Percentiles rank a stretch among this genome's conserved stretches.
Conservation (phyloP, 1,140 invertebrate genomes). For the Neodiprion fabricii region DNA sequence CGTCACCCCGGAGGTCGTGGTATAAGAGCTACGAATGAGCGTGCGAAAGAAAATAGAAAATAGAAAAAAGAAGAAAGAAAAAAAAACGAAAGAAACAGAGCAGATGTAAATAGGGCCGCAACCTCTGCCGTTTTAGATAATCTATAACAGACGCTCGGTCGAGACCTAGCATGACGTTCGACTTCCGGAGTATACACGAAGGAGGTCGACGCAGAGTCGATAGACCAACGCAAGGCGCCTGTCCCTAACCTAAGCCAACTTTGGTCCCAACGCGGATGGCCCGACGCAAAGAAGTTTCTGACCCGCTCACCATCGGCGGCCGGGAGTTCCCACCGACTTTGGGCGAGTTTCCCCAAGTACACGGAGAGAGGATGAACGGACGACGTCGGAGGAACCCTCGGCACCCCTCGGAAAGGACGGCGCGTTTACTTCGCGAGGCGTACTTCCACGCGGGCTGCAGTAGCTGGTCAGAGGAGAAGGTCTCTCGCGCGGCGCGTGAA, state of each 20-base stretch:
- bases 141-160: no score
- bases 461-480: no score
- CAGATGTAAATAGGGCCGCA: slow-evolving; percentile 31
- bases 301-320: slow-evolving; percentile 53
- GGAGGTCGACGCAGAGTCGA: no score
- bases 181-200: no score
- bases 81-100: slow-evolving; percentile 10
- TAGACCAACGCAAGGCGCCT: slow-evolving; percentile 23
- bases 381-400: not conserved
- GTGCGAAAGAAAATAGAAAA: slow-evolving; percentile 20
- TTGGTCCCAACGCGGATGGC: slow-evolving; percentile 24
- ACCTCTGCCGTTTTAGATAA: slow-evolving; percentile 19
- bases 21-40: no score
- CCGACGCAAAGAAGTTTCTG: slow-evolving; percentile 56
- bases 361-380: slow-evolving; percentile 35
- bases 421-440: not conserved
- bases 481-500: no score
- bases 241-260: slow-evolving; percentile 54
- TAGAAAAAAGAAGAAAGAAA: slow-evolving; percentile 34
- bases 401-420: not conserved
- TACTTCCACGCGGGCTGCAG: no score
- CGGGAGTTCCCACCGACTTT: slow-evolving; percentile 53
- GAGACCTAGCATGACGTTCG: no score
- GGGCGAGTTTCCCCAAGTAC: slow-evolving; percentile 55
- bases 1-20: no score